Conservation (phyloP, 1,140 invertebrate species). For the Drosophila orosa region DNA sequence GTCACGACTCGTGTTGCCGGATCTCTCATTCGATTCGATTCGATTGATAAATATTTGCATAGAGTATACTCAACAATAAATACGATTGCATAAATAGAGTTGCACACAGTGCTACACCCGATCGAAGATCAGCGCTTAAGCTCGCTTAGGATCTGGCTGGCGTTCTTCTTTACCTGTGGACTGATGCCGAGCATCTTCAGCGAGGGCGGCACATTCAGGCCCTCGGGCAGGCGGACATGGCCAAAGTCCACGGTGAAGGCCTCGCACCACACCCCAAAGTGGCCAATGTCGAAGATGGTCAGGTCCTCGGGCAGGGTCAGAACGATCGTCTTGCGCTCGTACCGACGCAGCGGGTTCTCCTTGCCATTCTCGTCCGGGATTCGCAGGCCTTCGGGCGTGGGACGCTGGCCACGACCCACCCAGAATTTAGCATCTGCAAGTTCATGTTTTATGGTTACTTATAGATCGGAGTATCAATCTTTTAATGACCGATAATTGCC, state of each 20-base stretch:
- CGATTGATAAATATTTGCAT: conserved; percentile 63
- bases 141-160: conserved; percentile 74
- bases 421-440: conserved; percentile 94
- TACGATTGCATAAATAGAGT: conserved; percentile 53
- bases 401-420: conserved; percentile 91
- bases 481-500: neutral
- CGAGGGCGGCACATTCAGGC: conserved; percentile 94
- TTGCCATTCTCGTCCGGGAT: conserved; percentile 96
- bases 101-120: conserved; percentile 33
- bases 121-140: conserved; percentile 63
- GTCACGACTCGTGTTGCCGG: conserved; percentile 44
- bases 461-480: neutral
- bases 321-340: conserved; percentile 94
- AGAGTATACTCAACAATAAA: conserved; percentile 58
- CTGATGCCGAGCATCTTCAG: conserved; percentile 96
- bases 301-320: conserved; percentile 92
- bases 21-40: conserved; percentile 22
- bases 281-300: conserved; percentile 93
- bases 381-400: conserved; percentile 91
- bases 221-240: conserved; percentile 90
- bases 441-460: neutral
- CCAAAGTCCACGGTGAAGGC: conserved; percentile 96
- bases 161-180: conserved; percentile 91
- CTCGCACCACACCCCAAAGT: conserved; percentile 94
- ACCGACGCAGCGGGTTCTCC: conserved; percentile 90